Evolutionary conservation across 2,888 invertebrate species (phyloP).

Genomic region (Eurois occulta): DNA sequence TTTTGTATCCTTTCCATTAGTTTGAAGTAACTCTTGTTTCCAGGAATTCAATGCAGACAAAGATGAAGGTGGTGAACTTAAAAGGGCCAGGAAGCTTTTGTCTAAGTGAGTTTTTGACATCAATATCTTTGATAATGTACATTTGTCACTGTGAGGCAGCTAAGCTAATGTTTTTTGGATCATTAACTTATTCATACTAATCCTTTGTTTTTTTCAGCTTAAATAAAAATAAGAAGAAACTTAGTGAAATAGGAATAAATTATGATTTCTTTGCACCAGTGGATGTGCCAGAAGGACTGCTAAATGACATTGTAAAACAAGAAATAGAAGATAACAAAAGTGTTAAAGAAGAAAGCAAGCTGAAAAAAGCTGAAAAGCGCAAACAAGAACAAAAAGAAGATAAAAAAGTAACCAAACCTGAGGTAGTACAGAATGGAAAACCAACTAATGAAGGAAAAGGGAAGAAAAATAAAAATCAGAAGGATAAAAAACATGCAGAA

Average conservation of each 20-base stretch:
- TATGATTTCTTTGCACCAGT: conserved; percentile 89
- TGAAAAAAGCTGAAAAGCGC: conserved; percentile 44
- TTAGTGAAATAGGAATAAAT: conserved; percentile 87
- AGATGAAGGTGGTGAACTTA: conserved; percentile 80
- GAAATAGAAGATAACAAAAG: conserved; percentile 57
- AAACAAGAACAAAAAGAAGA: conserved; percentile 48
- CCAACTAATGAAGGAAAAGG: conserved; percentile 43
- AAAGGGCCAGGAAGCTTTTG: conserved; percentile 82
- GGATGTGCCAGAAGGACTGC: conserved; percentile 83
- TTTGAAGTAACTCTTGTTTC: conserved; percentile 11
- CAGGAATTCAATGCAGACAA: conserved; percentile 84
- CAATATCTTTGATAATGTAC: background rate
- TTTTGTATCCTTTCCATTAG: background rate
- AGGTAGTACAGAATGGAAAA: conserved; percentile 27
- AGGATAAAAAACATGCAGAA: conserved; percentile 53
- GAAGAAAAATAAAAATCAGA: conserved; percentile 55
- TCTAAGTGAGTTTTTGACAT: conserved; percentile 75
- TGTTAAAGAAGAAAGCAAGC: conserved; percentile 57
- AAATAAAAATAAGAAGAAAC: conserved; percentile 84
- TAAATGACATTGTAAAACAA: conserved; percentile 62
- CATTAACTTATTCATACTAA: background rate
- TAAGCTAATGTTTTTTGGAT: background rate
- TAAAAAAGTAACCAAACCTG: conserved; percentile 50
- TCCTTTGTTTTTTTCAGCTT: conserved; percentile 77
- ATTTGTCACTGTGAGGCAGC: too few relatives aligned